Conservation (phyloP, 2,888 invertebrate species). For the Serripes groenlandicus region DNA sequence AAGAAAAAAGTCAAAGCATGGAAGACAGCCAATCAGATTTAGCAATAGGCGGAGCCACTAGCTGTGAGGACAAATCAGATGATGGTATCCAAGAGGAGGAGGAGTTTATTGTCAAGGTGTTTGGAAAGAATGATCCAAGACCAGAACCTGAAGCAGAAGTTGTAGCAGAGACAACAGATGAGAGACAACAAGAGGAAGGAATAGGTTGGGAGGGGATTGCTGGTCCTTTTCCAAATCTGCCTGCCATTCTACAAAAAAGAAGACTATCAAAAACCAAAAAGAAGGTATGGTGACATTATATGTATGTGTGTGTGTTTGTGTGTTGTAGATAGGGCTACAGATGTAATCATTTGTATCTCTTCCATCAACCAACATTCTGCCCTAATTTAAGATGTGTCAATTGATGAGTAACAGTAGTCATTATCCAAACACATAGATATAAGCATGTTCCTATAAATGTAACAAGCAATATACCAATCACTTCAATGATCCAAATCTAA, state of each 20-base stretch:
- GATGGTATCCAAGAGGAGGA: conserved; percentile 42
- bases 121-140: conserved; percentile 65
- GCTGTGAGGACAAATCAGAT: background rate
- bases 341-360: no score
- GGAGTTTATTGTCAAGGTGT: conserved; percentile 68
- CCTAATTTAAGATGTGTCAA: no score
- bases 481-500: no score
- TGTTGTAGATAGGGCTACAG: no score
- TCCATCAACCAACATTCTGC: no score
- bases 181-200: background rate
- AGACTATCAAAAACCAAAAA: conserved; percentile 36
- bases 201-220: background rate
- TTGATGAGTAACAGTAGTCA: no score
- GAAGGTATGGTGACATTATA: conserved; percentile 25
- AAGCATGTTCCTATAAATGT: no score
- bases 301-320: background rate
- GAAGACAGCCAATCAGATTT: conserved; percentile 53
- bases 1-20: conserved; percentile 42
- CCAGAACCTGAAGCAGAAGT: conserved; percentile 31
- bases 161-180: conserved; percentile 31
- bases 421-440: no score
- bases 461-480: no score
- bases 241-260: conserved; percentile 11
- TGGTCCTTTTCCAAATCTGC: background rate
- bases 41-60: conserved; percentile 39